Evolutionary conservation across 1,140 invertebrate species (phyloP).

Genomic region (Diabrotica virgifera): DNA sequence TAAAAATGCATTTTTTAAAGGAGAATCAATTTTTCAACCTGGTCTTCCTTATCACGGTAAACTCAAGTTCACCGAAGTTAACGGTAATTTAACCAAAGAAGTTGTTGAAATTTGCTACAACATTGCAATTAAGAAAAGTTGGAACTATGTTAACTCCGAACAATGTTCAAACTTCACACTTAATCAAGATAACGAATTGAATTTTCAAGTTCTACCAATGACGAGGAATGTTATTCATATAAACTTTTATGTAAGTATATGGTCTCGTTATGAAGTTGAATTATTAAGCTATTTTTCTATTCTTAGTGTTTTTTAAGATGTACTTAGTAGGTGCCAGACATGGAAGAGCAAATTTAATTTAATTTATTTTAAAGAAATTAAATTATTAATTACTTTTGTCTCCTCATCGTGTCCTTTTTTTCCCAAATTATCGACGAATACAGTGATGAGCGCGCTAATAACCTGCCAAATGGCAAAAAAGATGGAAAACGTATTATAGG

Average conservation of each 20-base stretch:
- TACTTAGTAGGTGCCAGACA: neutral
- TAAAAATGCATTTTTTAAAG: neutral
- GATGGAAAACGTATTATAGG: too few relatives aligned
- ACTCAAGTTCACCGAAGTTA: slow-evolving; percentile 40
- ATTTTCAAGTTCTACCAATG: slow-evolving; percentile 32
- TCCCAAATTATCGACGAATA: too few relatives aligned
- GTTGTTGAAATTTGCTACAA: slow-evolving; percentile 43
- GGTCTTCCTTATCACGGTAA: slow-evolving; percentile 60
- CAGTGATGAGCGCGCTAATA: too few relatives aligned
- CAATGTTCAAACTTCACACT: slow-evolving; percentile 37
- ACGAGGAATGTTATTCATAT: slow-evolving; percentile 40
- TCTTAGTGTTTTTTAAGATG: neutral
- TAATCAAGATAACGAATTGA: slow-evolving; percentile 5
- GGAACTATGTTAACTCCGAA: slow-evolving; percentile 40
- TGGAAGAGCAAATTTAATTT: neutral
- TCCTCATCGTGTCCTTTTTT: neutral
- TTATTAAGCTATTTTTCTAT: too few relatives aligned
- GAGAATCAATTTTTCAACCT: slow-evolving; percentile 58
- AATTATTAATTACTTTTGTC: neutral
- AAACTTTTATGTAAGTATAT: slow-evolving; percentile 32
- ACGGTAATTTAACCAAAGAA: slow-evolving; percentile 31
- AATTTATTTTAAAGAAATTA: neutral
- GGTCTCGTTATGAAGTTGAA: too few relatives aligned
- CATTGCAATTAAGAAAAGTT: slow-evolving; percentile 42
- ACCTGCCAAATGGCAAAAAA: too few relatives aligned